These are phyloP conservation scores for Nesogale talazaci DNA, from an alignment of 2,113 vertebrate species.

Conservation along the genomic window DNA sequence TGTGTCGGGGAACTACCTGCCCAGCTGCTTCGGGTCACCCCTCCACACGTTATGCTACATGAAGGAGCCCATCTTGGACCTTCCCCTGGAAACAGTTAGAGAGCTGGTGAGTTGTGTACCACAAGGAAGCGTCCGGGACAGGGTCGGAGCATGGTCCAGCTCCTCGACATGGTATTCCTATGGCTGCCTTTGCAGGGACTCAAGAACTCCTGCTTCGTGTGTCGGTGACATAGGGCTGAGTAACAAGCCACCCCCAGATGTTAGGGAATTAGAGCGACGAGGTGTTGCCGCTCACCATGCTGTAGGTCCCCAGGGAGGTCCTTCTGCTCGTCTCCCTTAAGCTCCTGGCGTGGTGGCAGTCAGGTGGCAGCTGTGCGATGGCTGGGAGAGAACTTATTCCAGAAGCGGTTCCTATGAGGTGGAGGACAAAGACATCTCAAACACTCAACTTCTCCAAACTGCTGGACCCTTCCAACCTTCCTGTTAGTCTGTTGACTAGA, in stretches of 20 bases:
- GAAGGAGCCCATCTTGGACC: constrained; percentile 93
- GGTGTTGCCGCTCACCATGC: background rate
- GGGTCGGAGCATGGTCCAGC: background rate
- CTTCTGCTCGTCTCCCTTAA: background rate
- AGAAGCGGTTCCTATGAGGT: background rate
- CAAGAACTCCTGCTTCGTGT: background rate
- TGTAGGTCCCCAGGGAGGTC: background rate
- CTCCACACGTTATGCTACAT: constrained; percentile 91
- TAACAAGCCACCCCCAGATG: background rate
- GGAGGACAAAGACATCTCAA: background rate
- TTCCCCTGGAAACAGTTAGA: constrained; percentile 87
- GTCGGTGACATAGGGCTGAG: background rate
- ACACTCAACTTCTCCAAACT: background rate
- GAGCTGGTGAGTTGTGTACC: constrained; percentile 89
- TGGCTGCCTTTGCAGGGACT: background rate
- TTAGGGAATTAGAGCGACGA: background rate
- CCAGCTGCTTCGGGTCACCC: constrained; percentile 95
- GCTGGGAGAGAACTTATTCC: background rate
- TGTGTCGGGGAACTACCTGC: constrained; percentile 93
- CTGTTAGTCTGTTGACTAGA: too few species aligned
- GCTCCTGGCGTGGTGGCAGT: background rate
- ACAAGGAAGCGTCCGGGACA: background rate
- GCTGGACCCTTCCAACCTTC: background rate
- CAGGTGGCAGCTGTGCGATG: background rate
- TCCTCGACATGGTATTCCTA: background rate